Evolutionary conservation across 2,113 vertebrate species (phyloP).

Genomic region (Ochotona princeps): DNA sequence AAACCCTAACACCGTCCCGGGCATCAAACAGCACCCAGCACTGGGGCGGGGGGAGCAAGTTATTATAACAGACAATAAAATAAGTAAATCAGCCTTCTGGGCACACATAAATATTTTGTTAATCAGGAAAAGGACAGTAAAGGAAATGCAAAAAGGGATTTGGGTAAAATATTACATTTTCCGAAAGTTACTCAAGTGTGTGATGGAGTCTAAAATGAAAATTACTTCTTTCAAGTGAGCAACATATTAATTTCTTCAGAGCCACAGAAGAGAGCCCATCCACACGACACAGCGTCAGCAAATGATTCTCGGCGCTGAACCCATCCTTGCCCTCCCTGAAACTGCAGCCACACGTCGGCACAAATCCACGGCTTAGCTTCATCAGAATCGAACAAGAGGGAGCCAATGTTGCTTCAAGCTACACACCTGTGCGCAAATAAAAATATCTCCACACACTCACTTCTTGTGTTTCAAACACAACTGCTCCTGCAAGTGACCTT

Average conservation of each 20-base stretch:
- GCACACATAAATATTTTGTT: slow-evolving; percentile 68
- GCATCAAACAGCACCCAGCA: slow-evolving; percentile 58
- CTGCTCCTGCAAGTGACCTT: neutral
- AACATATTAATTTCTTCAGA: slow-evolving; percentile 65
- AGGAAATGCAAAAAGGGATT: slow-evolving; percentile 69
- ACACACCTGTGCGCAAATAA: slow-evolving; percentile 50
- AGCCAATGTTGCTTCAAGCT: neutral
- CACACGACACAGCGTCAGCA: neutral
- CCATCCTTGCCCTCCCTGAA: neutral
- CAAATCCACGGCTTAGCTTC: neutral
- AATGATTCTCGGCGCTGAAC: neutral
- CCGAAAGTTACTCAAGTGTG: slow-evolving; percentile 58
- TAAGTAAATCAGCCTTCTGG: slow-evolving; percentile 74
- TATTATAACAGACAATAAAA: slow-evolving; percentile 77
- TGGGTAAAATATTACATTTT: slow-evolving; percentile 68
- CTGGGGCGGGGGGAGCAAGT: slow-evolving; percentile 64
- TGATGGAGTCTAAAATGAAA: slow-evolving; percentile 35
- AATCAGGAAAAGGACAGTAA: slow-evolving; percentile 61
- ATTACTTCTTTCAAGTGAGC: slow-evolving; percentile 70
- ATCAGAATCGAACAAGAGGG: slow-evolving; percentile 21
- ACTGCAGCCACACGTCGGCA: slow-evolving; percentile 3
- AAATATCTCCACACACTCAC: slow-evolving; percentile 18
- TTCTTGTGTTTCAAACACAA: slow-evolving; percentile 1
- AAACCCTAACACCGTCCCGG: slow-evolving; percentile 42
- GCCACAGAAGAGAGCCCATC: slow-evolving; percentile 25